Evolutionary conservation across 1,140 invertebrate species (phyloP).

Genomic region (Aphelinus certus): DNA sequence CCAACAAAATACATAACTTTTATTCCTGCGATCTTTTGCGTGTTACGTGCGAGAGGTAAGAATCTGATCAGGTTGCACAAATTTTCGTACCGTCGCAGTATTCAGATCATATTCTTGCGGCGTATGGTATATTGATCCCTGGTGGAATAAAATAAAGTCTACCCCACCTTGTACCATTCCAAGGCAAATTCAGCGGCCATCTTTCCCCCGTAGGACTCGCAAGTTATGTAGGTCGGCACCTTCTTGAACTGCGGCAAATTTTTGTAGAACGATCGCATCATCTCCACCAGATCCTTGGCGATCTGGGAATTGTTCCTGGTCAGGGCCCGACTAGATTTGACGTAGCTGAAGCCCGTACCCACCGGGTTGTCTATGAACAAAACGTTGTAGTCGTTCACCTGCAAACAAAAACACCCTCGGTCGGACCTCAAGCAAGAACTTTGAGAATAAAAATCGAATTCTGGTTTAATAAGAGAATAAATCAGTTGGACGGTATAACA

Average conservation of each 20-base stretch:
- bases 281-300: conserved; percentile 77
- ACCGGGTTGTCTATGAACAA: conserved; percentile 90
- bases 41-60: no score
- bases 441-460: no score
- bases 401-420: conserved; percentile 37
- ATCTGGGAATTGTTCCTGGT: conserved; percentile 77
- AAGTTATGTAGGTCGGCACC: conserved; percentile 83
- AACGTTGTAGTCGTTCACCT: conserved; percentile 82
- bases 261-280: conserved; percentile 74
- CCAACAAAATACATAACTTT: no score
- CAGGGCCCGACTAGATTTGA: conserved; percentile 67
- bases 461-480: no score
- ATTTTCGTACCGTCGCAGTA: no score
- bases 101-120: no score
- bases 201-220: conserved; percentile 90
- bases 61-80: no score
- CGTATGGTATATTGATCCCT: no score
- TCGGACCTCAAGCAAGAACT: no score
- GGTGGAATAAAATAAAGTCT: no score
- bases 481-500: no score
- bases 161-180: conserved; percentile 69
- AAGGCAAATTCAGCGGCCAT: conserved; percentile 84
- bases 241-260: conserved; percentile 73
- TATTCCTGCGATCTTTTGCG: no score
- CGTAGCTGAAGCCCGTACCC: conserved; percentile 86